Base-by-base conservation (phyloP, 2,113 vertebrate genomes). In the Macroglossus sobrinus region DNA sequence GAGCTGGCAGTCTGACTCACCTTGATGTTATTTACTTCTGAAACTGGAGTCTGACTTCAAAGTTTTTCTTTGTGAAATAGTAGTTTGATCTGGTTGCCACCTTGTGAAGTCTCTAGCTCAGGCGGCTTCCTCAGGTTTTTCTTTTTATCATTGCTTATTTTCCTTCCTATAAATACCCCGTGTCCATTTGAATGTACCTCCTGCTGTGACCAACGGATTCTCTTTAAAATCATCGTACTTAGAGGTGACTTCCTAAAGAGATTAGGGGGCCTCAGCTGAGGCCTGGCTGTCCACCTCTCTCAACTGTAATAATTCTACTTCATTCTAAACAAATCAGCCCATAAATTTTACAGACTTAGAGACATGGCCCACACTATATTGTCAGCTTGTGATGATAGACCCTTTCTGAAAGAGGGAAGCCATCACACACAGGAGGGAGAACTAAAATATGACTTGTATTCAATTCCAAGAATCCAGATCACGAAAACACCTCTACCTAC, bases 151-250 rank as follows among this genome's bases (percentile, higher is more conserved):
- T 76, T 2, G 11, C 35, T 76, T 88, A 55, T 43, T n/a, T 76
- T 35, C 30, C 30, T 64, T 33, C 14, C 45, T 68, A 0, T 40
- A 38, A 38, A 11, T 15, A 26, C 38, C 3, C 40, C 21, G 13
- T 35, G 38, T 30, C 38, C 63, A 4, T n/a, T 30, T 38, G 8
- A 66, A 75, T 38, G 19, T 61, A 33, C 16, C 40, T 59, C 16
- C 50, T 45, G 40, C 33, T 59, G 50, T 71, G 40, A 38, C 50
- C 84, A 43, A 38, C 63, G 64, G 28, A 63, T 50, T 26, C 33
- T 81, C 71, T n/a, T 55, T 2, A 81, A 94, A 89, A 43, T 57
- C 84, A 13, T 57, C 71, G 57, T 85, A 21, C 43, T 35, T 30
- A n/a, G 43, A 40, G 69, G 38, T 40, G 35, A n/a, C 4, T 53